These are phyloP conservation scores for Leptura quadrifasciata DNA, from an alignment of 2,888 invertebrate species.

Conservation along the genomic window DNA sequence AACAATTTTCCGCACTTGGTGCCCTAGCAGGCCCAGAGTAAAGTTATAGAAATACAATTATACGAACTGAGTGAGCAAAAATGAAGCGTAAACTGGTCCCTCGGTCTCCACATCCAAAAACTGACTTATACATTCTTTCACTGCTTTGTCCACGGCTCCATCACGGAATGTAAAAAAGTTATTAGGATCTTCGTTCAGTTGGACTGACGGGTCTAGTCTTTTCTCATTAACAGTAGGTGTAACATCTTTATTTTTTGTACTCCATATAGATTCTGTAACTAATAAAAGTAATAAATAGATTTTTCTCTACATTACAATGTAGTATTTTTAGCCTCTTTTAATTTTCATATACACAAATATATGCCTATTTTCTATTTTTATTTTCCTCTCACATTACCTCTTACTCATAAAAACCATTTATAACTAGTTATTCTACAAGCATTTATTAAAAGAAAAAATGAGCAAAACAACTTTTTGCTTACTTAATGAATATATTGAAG, in stretches of 20 bases:
- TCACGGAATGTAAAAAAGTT: slow-evolving; percentile 85
- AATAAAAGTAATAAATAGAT: slow-evolving; percentile 60
- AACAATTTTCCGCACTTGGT: too few relatives aligned
- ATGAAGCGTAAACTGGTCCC: slow-evolving; percentile 83
- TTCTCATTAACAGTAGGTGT: slow-evolving; percentile 54
- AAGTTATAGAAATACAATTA: neutral
- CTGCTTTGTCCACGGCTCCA: slow-evolving; percentile 83
- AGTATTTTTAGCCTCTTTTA: too few relatives aligned
- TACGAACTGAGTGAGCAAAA: slow-evolving; percentile 88
- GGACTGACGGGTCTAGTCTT: slow-evolving; percentile 58
- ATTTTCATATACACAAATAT: too few relatives aligned
- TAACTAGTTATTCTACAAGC: too few relatives aligned
- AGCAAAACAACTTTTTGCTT: slow-evolving; percentile 38
- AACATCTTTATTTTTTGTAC: slow-evolving; percentile 62
- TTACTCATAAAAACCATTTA: too few relatives aligned
- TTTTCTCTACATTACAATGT: too few relatives aligned
- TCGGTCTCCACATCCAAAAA: slow-evolving; percentile 81
- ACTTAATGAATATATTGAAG: slow-evolving; percentile 60
- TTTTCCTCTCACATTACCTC: too few relatives aligned
- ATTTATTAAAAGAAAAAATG: too few relatives aligned
- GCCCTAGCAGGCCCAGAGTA: too few relatives aligned
- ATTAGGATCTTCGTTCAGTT: slow-evolving; percentile 76
- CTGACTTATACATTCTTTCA: slow-evolving; percentile 81
- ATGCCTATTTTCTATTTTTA: too few relatives aligned
- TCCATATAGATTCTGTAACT: slow-evolving; percentile 69